Percentiles rank a stretch among this genome's conserved stretches.
Evolutionary conservation across 1,140 invertebrate species (phyloP).

Genomic region (Ostrea edulis): DNA sequence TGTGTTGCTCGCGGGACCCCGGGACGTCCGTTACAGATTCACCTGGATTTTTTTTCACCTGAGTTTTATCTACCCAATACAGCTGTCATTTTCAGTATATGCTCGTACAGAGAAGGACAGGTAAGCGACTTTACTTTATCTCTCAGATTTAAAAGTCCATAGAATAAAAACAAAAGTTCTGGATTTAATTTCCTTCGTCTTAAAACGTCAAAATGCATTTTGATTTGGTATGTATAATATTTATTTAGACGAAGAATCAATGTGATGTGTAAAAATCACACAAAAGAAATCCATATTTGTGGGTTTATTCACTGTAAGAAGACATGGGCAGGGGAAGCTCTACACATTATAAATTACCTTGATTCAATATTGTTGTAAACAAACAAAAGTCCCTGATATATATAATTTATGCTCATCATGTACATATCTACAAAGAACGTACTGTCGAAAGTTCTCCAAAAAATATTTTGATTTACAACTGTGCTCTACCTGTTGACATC

Average conservation of each 20-base stretch:
- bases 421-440: no score
- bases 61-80: slow-evolving; percentile 23
- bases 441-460: no score
- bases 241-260: neutral
- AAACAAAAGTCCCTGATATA: neutral
- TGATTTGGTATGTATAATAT: neutral
- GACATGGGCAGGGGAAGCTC: neutral
- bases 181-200: neutral
- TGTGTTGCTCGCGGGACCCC: neutral
- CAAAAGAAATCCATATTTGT: neutral
- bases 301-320: neutral
- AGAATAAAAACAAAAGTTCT: slow-evolving; percentile 3
- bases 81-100: slow-evolving; percentile 21
- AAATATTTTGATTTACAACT: no score
- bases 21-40: neutral
- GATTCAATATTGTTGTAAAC: no score
- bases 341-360: neutral
- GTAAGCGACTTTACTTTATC: neutral
- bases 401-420: no score
- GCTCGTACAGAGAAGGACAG: slow-evolving; percentile 13
- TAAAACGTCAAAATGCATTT: neutral
- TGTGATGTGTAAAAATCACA: neutral
- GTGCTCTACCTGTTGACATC: no score
- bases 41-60: slow-evolving; percentile 30
- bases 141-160: neutral